Conservation (phyloP, 2,113 vertebrate species). For the Platycercus adscitus region DNA sequence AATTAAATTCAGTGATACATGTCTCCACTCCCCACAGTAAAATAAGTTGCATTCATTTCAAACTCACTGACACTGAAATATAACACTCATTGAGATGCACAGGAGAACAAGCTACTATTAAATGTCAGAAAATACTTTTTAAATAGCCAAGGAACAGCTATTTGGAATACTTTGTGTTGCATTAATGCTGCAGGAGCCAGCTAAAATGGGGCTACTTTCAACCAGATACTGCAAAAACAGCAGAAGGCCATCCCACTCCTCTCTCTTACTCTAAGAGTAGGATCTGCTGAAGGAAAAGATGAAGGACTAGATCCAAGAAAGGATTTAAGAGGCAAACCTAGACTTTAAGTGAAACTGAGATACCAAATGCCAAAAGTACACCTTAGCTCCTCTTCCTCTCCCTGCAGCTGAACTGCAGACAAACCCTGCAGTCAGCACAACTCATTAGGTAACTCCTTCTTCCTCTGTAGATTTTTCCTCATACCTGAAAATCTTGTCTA, state of each 20-base stretch:
- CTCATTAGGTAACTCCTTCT: neutral
- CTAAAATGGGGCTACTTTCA: neutral
- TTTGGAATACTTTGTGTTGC: neutral
- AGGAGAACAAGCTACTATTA: neutral
- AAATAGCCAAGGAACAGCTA: neutral
- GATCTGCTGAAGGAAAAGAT: neutral
- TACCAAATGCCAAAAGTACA: neutral
- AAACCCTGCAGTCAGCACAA: neutral
- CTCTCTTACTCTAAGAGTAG: neutral
- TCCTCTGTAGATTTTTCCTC: neutral
- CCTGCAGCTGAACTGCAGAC: neutral
- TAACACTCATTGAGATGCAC: neutral
- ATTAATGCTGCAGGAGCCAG: neutral
- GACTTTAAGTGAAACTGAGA: neutral
- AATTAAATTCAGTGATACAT: neutral
- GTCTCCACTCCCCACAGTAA: neutral
- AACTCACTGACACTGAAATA: neutral
- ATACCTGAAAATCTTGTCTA: neutral
- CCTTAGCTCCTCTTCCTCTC: neutral
- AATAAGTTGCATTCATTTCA: neutral
- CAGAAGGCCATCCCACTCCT: neutral
- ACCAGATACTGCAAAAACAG: neutral
- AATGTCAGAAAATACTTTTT: conserved; percentile 20
- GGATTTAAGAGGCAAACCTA: neutral
- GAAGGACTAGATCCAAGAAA: neutral